Conservation (phyloP, 2,888 invertebrate species). For the Parnassius smintheus region DNA sequence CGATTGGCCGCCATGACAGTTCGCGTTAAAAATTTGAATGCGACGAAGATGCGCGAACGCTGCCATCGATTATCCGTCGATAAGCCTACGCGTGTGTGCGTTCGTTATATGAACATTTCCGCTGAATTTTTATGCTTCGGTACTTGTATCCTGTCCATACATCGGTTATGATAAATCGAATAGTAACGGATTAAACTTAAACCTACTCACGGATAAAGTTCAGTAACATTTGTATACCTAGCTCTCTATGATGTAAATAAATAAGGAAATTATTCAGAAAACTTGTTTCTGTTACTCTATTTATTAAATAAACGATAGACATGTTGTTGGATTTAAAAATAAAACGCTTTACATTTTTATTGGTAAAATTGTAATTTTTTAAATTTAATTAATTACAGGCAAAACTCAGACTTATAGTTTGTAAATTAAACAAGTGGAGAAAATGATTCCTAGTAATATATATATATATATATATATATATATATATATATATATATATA, state of each 20-base stretch:
- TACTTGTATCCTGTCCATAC: constrained; percentile 51
- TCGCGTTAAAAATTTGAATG: constrained; percentile 75
- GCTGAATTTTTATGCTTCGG: constrained; percentile 39
- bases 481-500: too few relatives aligned
- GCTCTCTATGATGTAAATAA: not conserved
- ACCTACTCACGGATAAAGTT: constrained; percentile 13
- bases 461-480: too few relatives aligned
- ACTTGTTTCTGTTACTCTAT: constrained; percentile 4
- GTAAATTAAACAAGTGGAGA: too few relatives aligned
- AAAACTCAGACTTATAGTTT: too few relatives aligned
- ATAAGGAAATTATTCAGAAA: not conserved
- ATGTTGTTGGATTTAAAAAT: too few relatives aligned
- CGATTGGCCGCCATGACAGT: constrained; percentile 68
- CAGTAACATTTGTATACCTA: constrained; percentile 8
- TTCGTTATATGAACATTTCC: constrained; percentile 42
- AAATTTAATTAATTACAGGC: too few relatives aligned
- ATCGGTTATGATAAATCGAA: constrained; percentile 28
- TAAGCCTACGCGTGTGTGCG: constrained; percentile 57
- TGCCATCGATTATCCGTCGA: constrained; percentile 65
- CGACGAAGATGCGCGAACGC: constrained; percentile 73
- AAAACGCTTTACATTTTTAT: too few relatives aligned
- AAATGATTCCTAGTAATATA: too few relatives aligned
- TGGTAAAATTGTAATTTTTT: too few relatives aligned
- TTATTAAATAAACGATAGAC: too few relatives aligned
- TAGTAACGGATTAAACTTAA: constrained; percentile 26